Evolutionary conservation across 2,888 invertebrate species (phyloP).

Genomic region (Cryptops parisi): DNA sequence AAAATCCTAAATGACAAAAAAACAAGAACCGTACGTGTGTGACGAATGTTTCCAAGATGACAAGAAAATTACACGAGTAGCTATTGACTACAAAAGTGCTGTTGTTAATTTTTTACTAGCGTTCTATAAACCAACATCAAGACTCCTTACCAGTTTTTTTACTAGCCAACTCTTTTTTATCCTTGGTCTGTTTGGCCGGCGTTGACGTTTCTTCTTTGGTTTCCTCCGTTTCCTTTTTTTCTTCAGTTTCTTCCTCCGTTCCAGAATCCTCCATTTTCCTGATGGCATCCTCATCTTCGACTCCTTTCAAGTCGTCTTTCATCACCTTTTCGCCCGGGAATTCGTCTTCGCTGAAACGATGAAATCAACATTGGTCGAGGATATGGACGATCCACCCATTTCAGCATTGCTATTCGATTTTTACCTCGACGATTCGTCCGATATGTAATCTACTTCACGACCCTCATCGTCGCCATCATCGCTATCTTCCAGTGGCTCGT

Average conservation of each 20-base stretch:
- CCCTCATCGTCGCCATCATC: constrained; percentile 97
- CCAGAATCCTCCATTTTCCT: constrained; percentile 75
- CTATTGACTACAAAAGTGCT: neutral
- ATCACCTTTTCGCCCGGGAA: constrained; percentile 25
- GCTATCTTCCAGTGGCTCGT: constrained; percentile 88
- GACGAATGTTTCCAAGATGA: too few species aligned
- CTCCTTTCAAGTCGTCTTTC: constrained; percentile 62
- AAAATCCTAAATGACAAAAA: too few species aligned
- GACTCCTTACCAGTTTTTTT: constrained; percentile 16
- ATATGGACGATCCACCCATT: too few species aligned
- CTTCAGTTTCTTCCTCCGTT: constrained; percentile 65
- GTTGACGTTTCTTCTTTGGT: constrained; percentile 11
- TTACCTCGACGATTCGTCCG: constrained; percentile 49
- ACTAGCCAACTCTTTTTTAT: constrained; percentile 19
- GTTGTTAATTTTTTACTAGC: neutral
- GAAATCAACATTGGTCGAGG: too few species aligned
- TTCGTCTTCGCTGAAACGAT: constrained; percentile 17
- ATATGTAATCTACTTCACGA: constrained; percentile 84
- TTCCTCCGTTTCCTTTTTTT: constrained; percentile 53
- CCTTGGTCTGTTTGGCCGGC: constrained; percentile 16
- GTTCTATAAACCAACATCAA: too few species aligned
- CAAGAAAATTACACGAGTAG: neutral
- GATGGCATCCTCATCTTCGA: constrained; percentile 79
- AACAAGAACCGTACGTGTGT: too few species aligned
- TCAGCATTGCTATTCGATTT: neutral